These are phyloP conservation scores for Strix aluco DNA, from an alignment of 2,113 vertebrate genomes.

Conservation along the genomic window DNA sequence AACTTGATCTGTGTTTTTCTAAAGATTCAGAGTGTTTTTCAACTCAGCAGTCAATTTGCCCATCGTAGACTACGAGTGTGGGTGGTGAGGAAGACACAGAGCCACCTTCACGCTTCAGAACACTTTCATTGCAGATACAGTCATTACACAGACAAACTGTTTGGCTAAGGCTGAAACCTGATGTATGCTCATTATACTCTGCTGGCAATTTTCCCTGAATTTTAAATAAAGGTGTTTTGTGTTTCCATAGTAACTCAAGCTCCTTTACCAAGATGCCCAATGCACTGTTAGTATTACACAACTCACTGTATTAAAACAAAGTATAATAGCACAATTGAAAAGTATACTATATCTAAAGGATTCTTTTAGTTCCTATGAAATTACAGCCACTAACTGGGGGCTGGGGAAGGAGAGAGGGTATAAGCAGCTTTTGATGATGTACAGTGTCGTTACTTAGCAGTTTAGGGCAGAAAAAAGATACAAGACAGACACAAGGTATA, in stretches of 20 bases:
- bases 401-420: not conserved
- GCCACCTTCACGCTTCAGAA: constrained; percentile 29
- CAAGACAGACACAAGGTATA: not conserved
- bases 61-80: not conserved
- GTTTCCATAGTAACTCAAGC: constrained; percentile 29
- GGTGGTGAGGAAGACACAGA: constrained; percentile 1
- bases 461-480: not conserved
- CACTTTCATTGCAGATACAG: not conserved
- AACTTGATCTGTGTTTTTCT: not conserved
- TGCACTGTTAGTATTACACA: not conserved
- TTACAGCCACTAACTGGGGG: not conserved
- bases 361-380: not conserved
- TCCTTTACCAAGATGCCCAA: not conserved
- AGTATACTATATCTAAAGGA: not conserved
- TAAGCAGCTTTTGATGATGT: not conserved
- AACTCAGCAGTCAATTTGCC: not conserved
- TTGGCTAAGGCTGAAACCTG: not conserved
- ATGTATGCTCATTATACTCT: not conserved
- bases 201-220: not conserved
- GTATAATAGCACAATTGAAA: not conserved
- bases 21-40: constrained; percentile 23
- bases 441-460: too few species aligned
- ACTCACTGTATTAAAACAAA: not conserved
- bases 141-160: not conserved
- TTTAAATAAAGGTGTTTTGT: constrained; percentile 3